phyloP scores from a whole-genome alignment of 2,888 invertebrate genomes.

The Sinohyriopsis cumingii region DNA sequence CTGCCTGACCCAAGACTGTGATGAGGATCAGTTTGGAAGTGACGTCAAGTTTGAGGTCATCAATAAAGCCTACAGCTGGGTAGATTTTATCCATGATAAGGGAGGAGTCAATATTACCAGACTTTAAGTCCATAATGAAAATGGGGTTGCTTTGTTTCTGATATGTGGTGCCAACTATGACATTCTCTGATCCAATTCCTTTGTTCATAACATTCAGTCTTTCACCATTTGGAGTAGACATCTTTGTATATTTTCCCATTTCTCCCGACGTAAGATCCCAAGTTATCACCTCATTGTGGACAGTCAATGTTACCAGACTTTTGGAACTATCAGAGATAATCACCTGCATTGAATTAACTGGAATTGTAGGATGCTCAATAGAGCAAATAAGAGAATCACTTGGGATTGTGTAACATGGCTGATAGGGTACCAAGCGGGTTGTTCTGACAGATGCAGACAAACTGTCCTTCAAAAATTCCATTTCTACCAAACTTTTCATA shows the following conservation, averaged over 20 bases:
- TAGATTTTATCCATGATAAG: constrained; percentile 44
- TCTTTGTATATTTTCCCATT: constrained; percentile 30
- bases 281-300: constrained; percentile 40
- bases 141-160: constrained; percentile 46
- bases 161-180: constrained; percentile 41
- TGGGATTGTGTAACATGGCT: constrained; percentile 42
- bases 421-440: constrained; percentile 39
- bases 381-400: constrained; percentile 40
- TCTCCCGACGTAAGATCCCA: constrained; percentile 52
- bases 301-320: constrained; percentile 40
- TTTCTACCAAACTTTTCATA: constrained; percentile 30
- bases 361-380: constrained; percentile 73
- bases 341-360: constrained; percentile 30
- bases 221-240: constrained; percentile 21
- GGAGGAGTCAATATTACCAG: constrained; percentile 33
- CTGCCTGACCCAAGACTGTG: constrained; percentile 28
- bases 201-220: constrained; percentile 45
- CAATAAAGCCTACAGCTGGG: constrained; percentile 42
- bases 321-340: constrained; percentile 38
- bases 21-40: constrained; percentile 32
- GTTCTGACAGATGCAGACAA: constrained; percentile 68
- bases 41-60: constrained; percentile 40
- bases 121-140: constrained; percentile 38
- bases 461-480: constrained; percentile 34
- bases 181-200: constrained; percentile 23